Percentiles rank a stretch among this genome's conserved stretches.
phyloP scores from a whole-genome alignment of 2,797 vertebrate genomes.

The Fistularia commersonii region DNA sequence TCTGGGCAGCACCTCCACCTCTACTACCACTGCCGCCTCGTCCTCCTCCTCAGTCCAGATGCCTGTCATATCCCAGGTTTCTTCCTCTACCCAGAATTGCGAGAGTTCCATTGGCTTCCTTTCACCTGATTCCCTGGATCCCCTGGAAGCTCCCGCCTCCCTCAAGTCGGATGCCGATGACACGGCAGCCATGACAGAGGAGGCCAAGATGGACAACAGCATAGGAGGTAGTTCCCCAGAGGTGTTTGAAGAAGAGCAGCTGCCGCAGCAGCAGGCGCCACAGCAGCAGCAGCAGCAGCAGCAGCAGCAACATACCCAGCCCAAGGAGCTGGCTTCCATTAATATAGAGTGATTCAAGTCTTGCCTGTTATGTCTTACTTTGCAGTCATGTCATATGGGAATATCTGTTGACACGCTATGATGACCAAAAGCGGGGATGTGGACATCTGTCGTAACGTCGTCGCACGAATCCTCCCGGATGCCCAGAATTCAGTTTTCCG shows the following conservation, averaged over 20 bases:
- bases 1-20: slow-evolving; percentile 48
- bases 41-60: slow-evolving; percentile 92
- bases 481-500: slow-evolving; percentile 13
- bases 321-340: slow-evolving; percentile 84
- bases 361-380: slow-evolving; percentile 35
- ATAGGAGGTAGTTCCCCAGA: slow-evolving; percentile 70
- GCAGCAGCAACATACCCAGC: slow-evolving; percentile 59
- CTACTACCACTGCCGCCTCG: slow-evolving; percentile 48
- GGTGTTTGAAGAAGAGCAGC: slow-evolving; percentile 73
- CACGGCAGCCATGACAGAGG: slow-evolving; percentile 57
- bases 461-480: slow-evolving; percentile 14
- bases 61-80: slow-evolving; percentile 98
- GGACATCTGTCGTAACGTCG: slow-evolving; percentile 19
- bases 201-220: slow-evolving; percentile 64
- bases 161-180: slow-evolving; percentile 45
- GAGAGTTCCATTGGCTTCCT: slow-evolving; percentile 84
- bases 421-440: slow-evolving; percentile 11
- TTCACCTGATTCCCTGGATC: slow-evolving; percentile 75
- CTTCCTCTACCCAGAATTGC: slow-evolving; percentile 95
- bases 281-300: too few species aligned
- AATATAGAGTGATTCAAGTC: slow-evolving; percentile 81
- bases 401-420: slow-evolving; percentile 13
- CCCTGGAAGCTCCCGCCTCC: slow-evolving; percentile 79
- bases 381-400: slow-evolving; percentile 60
- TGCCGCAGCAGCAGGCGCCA: too few species aligned